Evolutionary conservation across 2,113 vertebrate species (phyloP), one percentile per base, ranked within the genome.

Genomic region (Epinephelus lanceolatus): DNA sequence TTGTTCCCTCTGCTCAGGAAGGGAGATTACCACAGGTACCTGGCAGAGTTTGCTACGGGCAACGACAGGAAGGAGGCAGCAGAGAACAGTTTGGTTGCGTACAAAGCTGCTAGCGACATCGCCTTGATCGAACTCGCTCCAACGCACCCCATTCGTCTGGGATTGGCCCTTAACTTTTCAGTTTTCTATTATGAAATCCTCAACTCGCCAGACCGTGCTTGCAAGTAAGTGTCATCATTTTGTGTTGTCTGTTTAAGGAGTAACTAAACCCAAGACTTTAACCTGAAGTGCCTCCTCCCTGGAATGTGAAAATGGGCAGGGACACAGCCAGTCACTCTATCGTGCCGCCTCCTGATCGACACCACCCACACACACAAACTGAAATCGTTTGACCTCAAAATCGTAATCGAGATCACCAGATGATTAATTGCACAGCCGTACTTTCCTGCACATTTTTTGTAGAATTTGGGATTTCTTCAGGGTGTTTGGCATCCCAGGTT

Each of bases 131-230:
- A 99, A 93, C 97, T 99, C 91, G 96, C 97, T 4, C 96, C 98
- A 83, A 99, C 97, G 74, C 98, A 99, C 93, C 98, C 98, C 18
- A 99, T 99, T 80, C 97, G 98, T 73, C 95, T 99, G 90, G 98
- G 97, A 87, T 95, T 99, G 87, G 98, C 98, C 71, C 98, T 99
- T 89, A 99, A 99, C 94, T 99, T 99, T 92, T 99, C 98, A 0
- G 97, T 99, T 96, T 99, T 99, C 96, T 99, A 99, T 94, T 99
- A 99, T 88, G 98, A 99, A 97, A 99, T 99, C 94, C 98, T 99
- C 95, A 99, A 99, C 95, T 99, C 98, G 88, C 98, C 98, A 56
- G 98, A 99, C 94, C 97, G 97, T 71, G 98, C 98, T 88, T 99
- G 98, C 97, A 97, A 96, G 98, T 99, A 74, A 0, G 59, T 37